Base-by-base conservation (phyloP, 2,113 vertebrate genomes). In the Antechinus stuartii region DNA sequence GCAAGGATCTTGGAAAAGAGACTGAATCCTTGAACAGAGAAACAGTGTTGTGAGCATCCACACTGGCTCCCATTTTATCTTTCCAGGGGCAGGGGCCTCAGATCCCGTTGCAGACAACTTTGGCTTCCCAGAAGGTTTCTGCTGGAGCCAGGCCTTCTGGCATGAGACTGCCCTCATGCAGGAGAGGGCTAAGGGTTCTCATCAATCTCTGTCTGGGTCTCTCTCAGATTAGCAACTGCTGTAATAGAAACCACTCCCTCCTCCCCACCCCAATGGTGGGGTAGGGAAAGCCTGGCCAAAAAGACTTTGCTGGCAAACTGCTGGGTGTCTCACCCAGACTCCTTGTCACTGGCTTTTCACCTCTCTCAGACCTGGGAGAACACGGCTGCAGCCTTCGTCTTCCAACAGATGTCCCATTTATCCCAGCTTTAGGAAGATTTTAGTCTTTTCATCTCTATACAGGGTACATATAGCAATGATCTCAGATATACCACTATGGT, bases 271-370 rank as follows among this genome's bases (percentile, higher is more conserved):
- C 95, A 94, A 92, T 84, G 94, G 94, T 35, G 95, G 96, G 30
- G 52, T 94, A 53, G 46, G 53, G 42, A 57, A 92, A 61, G 35
- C 26, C 46, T 97, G 97, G 95, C 95, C 94, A 95, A 54, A 55
- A 4, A 16, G 91, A 90, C 94, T 96, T 92, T 98, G 93, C 76
- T 68, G 56, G 91, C 95, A 90, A 76, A 94, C 93, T 61, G 68
- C 92, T 96, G 68, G n/a, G n/a, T 84, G 19, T 84, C 68, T 84
- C 94, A 11, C 57, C 76, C 3, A 97, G 94, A 98, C 96, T 96
- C 97, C 90, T 57, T 89, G 54, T 91, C 49, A 91, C 55, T 93
- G 97, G 96, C 98, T 98, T 98, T 97, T 97, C 97, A 94, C 94
- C 92, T 97, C 92, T 90, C 90, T 92, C 89, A 0, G 0, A 90